A percentile compares a stretch with the other conserved stretches of the same genome.
phyloP scores from a whole-genome alignment of 2,113 vertebrate genomes.

The Urocitellus parryii region DNA sequence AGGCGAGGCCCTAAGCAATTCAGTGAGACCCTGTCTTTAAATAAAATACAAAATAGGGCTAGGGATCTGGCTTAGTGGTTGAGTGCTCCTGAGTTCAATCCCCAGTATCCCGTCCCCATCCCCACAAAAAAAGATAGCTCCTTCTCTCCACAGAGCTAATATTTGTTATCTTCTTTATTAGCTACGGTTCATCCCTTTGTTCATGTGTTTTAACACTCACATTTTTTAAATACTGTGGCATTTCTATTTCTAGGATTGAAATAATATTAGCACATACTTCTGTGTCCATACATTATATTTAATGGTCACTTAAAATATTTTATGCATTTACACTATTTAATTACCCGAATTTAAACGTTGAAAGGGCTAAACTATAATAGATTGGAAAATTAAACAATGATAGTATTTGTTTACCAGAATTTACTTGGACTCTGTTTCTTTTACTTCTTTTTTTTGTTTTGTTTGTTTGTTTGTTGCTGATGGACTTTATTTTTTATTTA shows the following conservation, averaged over 20 bases:
- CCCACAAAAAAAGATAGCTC: no score
- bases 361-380: constrained; percentile 59
- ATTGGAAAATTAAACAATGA: constrained; percentile 54
- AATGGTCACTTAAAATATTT: constrained; percentile 44
- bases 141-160: background rate
- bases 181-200: no score
- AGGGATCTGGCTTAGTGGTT: no score
- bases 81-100: no score
- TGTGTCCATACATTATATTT: constrained; percentile 1
- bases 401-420: constrained; percentile 36
- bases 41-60: no score
- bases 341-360: constrained; percentile 45
- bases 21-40: no score
- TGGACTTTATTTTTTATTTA: no score
- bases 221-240: background rate
- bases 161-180: background rate
- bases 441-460: background rate
- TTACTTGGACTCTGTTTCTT: background rate
- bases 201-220: background rate
- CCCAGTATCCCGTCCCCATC: no score
- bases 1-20: no score
- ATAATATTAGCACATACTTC: background rate
- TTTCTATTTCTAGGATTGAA: constrained; percentile 38
- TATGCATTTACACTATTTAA: background rate
- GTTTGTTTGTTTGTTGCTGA: no score